A percentile compares a stretch with the other conserved stretches of the same genome.
These are phyloP conservation scores for Rhogogaster chlorosoma DNA, from an alignment of 2,888 invertebrate genomes.

Conservation along the genomic window DNA sequence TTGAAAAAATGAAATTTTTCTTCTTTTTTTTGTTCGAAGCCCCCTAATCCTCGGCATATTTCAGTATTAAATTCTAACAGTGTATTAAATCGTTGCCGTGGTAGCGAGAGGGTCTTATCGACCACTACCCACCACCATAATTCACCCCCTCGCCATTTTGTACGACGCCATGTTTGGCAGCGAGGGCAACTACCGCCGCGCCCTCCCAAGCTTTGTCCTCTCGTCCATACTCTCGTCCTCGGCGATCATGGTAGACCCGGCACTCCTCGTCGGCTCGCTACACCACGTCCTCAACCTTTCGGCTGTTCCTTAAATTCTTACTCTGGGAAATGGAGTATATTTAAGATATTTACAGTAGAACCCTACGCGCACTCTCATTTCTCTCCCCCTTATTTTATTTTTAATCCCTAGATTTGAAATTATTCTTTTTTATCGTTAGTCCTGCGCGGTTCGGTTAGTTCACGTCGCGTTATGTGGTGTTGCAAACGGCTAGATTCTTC, in stretches of 20 bases:
- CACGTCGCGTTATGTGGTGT: too few relatives aligned
- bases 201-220: slow-evolving; percentile 29
- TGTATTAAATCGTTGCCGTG: slow-evolving; percentile 24
- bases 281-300: not conserved
- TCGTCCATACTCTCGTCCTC: not conserved
- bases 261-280: slow-evolving; percentile 25
- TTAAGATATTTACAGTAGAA: too few relatives aligned
- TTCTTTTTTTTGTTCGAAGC: too few relatives aligned
- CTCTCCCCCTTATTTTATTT: too few relatives aligned
- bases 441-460: too few relatives aligned
- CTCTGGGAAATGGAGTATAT: too few relatives aligned
- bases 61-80: not conserved
- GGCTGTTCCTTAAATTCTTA: not conserved
- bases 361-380: too few relatives aligned
- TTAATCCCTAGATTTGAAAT: too few relatives aligned
- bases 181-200: slow-evolving; percentile 43
- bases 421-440: too few relatives aligned
- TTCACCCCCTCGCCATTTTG: not conserved
- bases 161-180: slow-evolving; percentile 26
- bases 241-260: not conserved
- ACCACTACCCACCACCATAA: slow-evolving; percentile 16
- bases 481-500: slow-evolving; percentile 69
- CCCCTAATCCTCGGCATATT: too few relatives aligned
- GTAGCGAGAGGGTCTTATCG: slow-evolving; percentile 36
- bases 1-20: too few relatives aligned